Base-by-base conservation (phyloP, 2,888 invertebrate genomes). In the Tineola bisselliella region DNA sequence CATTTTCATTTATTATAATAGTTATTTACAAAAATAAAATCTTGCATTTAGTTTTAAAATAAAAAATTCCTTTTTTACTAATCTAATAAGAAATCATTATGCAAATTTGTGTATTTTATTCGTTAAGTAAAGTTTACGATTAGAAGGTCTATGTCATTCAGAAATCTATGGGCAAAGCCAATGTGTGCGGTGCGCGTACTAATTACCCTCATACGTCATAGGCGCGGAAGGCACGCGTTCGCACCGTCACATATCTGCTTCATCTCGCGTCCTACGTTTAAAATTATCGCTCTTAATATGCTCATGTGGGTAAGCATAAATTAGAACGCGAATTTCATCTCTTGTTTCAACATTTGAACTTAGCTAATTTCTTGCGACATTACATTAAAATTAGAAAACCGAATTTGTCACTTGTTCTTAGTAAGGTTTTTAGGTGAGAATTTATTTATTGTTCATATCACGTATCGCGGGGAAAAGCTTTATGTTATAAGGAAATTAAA, bases 161-260 rank as follows among this genome's bases (percentile, higher is more conserved):
- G 31, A 33, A 15, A 13, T 58, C 58, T 58, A 58, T 58, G 58
- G 19, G 25, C 13, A 33, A 25, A 58, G 31, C 17, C 58, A 58
- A 31, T 33, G 58, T 33, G 58, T 58, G 58, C 33, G 58, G 58
- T 58, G 12, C 59, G 59, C 58, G 67, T 72, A 70, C 73, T 80
- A 78, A 81, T 81, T 77, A 74, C 75, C 71, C 66, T 68, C 73
- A 74, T 77, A 75, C 75, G 74, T 81, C 77, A 77, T 72, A 73
- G 67, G 67, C 66, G 66, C 63, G 68, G 69, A 71, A 75, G 72
- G 74, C 71, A 67, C 65, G 69, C 70, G 67, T 71, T 70, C 67
- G 65, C 66, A 66, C 68, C 69, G 65, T 68, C 68, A 68, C 67
- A 66, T 68, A 71, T 70, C 68, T 65, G 60, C 63, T 62, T 60